Evolutionary conservation across 2,888 invertebrate species (phyloP), one percentile per base, ranked within the genome.

Genomic region (Galerucella pusilla): DNA sequence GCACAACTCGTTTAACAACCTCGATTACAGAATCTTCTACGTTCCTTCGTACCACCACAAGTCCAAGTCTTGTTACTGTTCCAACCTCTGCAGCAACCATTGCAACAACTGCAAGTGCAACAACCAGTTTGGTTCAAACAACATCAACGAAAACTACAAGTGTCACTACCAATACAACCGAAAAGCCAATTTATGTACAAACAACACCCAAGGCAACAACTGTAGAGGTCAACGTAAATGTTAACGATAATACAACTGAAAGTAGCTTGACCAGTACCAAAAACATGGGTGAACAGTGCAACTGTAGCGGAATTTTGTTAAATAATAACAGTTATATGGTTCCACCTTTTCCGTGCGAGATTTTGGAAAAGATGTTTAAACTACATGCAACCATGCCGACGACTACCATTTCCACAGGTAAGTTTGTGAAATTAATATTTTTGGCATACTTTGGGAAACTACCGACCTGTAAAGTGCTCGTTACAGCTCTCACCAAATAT

Each of bases 291-390:
- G 14, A 60, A 28, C 35, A 12, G 14, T 61, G 28, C n/a, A 61
- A 61, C 10, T 35, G 35, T 61, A 61, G 35, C 35, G 35, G 7
- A 35, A n/a, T 61, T 35, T 10, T 61, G 9, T 61, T 57, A 16
- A 57, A 57, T 16, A 57, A 57, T 10, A 61, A 28, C 28, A 1
- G 2, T n/a, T n/a, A 28, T 35, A 61, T 35, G 7, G 35, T 14
- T 35, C 35, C 61, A 35, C 61, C 11, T 12, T 35, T 61, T 61
- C 61, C 61, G 2, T 61, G 61, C 28, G 61, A 61, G 14, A 14
- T 35, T n/a, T 61, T 61, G 35, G 61, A 61, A 61, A 35, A 61
- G 14, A 35, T 61, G 28, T 61, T 61, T 28, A 28, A n/a, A 14
- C n/a, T 14, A n/a, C 7, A 61, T 61, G 2, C 35, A 35, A 61